Percentiles rank a stretch among this genome's conserved stretches.
These are phyloP conservation scores for Xestia xanthographa DNA, from an alignment of 2,888 invertebrate genomes.

Conservation along the genomic window DNA sequence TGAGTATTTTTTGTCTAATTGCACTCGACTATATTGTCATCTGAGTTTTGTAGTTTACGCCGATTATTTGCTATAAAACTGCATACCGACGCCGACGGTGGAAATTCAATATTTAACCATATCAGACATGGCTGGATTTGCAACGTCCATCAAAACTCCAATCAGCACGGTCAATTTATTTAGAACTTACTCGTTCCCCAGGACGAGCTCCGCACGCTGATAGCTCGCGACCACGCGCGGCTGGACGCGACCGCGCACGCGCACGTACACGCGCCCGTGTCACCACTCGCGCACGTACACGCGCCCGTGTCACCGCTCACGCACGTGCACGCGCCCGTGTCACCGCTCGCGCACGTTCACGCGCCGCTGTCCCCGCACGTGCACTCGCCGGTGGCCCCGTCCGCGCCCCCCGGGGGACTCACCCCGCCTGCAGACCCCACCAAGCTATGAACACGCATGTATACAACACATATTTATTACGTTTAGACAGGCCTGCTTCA, in stretches of 20 bases:
- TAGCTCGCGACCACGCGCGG: slow-evolving; percentile 90
- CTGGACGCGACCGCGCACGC: slow-evolving; percentile 80
- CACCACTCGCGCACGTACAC: slow-evolving; percentile 53
- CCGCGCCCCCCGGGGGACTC: slow-evolving; percentile 28
- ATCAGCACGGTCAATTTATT: not conserved
- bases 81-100: too few relatives aligned
- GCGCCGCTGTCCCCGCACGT: not conserved
- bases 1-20: too few relatives aligned
- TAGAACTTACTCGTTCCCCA: slow-evolving; percentile 66
- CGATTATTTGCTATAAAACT: too few relatives aligned
- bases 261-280: slow-evolving; percentile 2
- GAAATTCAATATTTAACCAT: too few relatives aligned
- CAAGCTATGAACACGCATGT: slow-evolving; percentile 67
- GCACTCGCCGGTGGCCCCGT: not conserved
- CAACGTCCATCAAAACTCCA: too few relatives aligned
- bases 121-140: too few relatives aligned
- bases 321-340: slow-evolving; percentile 59
- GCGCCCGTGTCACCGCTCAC: slow-evolving; percentile 40
- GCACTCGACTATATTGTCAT: too few relatives aligned
- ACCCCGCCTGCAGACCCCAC: slow-evolving; percentile 68
- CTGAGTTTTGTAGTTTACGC: too few relatives aligned
- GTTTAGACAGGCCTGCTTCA: slow-evolving; percentile 1
- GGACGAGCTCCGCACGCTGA: slow-evolving; percentile 91
- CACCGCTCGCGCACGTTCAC: slow-evolving; percentile 10
- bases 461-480: slow-evolving; percentile 12